Base-by-base conservation (phyloP, 1,140 invertebrate species). In the Ceratoteleas bidentatus region DNA sequence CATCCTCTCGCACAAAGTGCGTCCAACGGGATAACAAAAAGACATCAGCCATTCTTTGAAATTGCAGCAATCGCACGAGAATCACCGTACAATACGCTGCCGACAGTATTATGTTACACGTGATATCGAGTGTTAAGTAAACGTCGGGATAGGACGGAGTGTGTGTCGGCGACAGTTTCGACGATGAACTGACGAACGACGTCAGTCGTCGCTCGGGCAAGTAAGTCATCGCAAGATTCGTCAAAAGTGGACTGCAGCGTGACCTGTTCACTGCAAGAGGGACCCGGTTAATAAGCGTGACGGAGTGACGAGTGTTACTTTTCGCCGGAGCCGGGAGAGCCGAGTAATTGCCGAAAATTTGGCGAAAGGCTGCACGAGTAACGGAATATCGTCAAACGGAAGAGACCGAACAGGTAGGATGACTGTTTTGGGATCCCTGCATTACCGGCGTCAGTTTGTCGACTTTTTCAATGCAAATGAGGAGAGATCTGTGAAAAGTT, bases 51-150 rank as follows among this genome's bases (percentile, higher is more conserved):
- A 13, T 61, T 60, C 54, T 60, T 65, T 58, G 33, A 65, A 65
- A 66, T 66, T 62, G 15, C 61, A 65, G 54, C 54, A 75, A 75
- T 66, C 61, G 72, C 72, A 66, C 72, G 54, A 58, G 72, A 65
- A 60, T 65, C 61, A 52, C 33, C 65, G 68, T 68, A 61, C 64
- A 56, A 76, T 76, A 49, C 54, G 38, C 53, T 33, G 65, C 40
- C 57, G 62, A 62, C 54, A 62, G 64, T 40, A 40, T 40, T 40
- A 6, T 53, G 16, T 77, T 77, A 69, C 74, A 69, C 57, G 57
- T 57, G 74, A 70, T 64, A 70, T 58, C 53, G 66, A 78, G 53
- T 70, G 75, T 52, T 70, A 43, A 62, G 58, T 69, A 69, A 77
- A 64, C 74, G 45, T 14, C 64, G 64, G 58, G 53, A 65, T 65